A percentile compares a stretch with the other conserved stretches of the same genome.
These are phyloP conservation scores for Ectropis crepuscularia DNA, from an alignment of 2,888 invertebrate genomes.

Conservation along the genomic window DNA sequence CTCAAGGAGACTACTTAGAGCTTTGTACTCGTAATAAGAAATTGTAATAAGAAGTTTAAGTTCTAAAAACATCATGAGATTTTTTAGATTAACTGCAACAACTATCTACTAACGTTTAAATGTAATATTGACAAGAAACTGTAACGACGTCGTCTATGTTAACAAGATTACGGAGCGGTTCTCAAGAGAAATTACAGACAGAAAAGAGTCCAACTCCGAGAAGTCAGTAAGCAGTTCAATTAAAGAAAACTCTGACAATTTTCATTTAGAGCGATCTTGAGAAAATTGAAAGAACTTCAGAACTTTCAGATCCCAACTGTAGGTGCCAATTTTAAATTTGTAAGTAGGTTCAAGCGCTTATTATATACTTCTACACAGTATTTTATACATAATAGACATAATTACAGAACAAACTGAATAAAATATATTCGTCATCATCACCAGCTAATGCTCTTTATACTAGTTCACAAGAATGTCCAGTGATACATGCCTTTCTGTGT, in stretches of 20 bases:
- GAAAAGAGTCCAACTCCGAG: slow-evolving; percentile 19
- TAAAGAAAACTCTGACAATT: slow-evolving; percentile 11
- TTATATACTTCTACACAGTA: too few species aligned
- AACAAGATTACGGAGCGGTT: slow-evolving; percentile 30
- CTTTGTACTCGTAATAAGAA: too few species aligned
- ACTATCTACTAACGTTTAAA: slow-evolving; percentile 18
- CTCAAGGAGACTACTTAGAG: neutral
- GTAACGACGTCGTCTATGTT: slow-evolving; percentile 26
- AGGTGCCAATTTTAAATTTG: too few species aligned
- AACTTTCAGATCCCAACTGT: neutral
- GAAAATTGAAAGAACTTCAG: neutral
- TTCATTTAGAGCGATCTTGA: slow-evolving; percentile 1
- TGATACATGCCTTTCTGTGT: too few species aligned
- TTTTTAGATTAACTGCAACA: slow-evolving; percentile 25
- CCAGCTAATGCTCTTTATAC: too few species aligned
- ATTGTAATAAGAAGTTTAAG: too few species aligned
- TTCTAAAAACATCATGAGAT: neutral
- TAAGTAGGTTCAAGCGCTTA: too few species aligned
- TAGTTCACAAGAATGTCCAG: too few species aligned
- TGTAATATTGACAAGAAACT: slow-evolving; percentile 26
- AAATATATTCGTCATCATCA: too few species aligned
- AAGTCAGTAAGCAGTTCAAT: slow-evolving; percentile 25
- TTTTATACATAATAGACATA: too few species aligned
- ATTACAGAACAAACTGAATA: too few species aligned
- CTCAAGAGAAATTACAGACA: slow-evolving; percentile 44